Evolutionary conservation across 1,140 invertebrate species (phyloP).

Genomic region (Drosophila sp.): DNA sequence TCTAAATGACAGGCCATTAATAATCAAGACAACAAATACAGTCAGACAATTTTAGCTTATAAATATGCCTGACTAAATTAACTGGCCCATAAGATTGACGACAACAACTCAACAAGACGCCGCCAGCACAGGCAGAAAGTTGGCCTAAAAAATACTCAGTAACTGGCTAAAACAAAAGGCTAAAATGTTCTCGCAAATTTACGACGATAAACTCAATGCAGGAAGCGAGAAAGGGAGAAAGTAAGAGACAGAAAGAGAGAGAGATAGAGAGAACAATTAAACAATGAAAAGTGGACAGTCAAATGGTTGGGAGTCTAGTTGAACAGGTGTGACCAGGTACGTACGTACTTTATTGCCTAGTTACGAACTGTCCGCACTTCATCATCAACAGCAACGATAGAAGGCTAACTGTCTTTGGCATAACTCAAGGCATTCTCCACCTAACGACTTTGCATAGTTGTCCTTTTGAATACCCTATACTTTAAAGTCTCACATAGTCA

Average conservation of each 20-base stretch:
- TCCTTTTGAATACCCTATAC: constrained; percentile 3
- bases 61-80: constrained; percentile 49
- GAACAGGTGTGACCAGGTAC: constrained; percentile 43
- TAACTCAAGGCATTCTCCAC: constrained; percentile 20
- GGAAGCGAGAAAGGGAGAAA: background rate
- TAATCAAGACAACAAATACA: constrained; percentile 32
- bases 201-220: too few species aligned
- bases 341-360: constrained; percentile 38
- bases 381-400: constrained; percentile 42
- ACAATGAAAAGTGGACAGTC: constrained; percentile 52
- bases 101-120: constrained; percentile 23
- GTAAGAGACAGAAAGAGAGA: background rate
- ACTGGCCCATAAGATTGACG: constrained; percentile 50
- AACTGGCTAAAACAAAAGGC: constrained; percentile 38
- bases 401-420: constrained; percentile 13
- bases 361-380: constrained; percentile 51
- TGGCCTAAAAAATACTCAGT: constrained; percentile 34
- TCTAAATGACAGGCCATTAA: constrained; percentile 42
- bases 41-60: constrained; percentile 17
- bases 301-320: constrained; percentile 28
- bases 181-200: constrained; percentile 51
- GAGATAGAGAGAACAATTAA: constrained; percentile 38
- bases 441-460: background rate
- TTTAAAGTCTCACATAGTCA: too few species aligned
- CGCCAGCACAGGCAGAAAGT: constrained; percentile 5